Evolutionary conservation across 2,113 vertebrate genomes (phyloP).

Genomic region (Phrynosoma blainvillii): DNA sequence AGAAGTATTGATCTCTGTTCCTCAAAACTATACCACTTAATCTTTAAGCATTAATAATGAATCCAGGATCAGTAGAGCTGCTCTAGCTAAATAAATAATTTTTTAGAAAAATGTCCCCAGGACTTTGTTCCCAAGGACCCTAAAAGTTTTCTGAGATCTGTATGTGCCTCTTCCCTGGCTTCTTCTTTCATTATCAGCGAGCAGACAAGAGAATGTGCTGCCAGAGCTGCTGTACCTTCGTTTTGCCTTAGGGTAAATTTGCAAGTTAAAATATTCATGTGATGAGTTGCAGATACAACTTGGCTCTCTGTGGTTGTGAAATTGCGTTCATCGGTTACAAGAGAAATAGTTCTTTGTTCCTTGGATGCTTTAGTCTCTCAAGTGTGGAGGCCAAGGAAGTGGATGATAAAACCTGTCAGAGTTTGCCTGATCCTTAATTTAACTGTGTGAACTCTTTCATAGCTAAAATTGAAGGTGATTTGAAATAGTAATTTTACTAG

Average conservation of each 20-base stretch:
- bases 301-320: not conserved
- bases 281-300: not conserved
- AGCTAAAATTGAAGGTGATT: not conserved
- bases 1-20: not conserved
- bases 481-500: not conserved
- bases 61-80: not conserved
- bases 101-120: not conserved
- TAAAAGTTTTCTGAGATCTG: not conserved
- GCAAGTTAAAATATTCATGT: conserved; percentile 5
- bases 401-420: not conserved
- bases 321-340: not conserved
- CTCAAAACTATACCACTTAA: not conserved
- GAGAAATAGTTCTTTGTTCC: not conserved
- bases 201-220: not conserved
- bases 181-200: not conserved
- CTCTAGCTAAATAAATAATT: not conserved
- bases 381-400: not conserved
- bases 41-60: not conserved
- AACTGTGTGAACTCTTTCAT: not conserved
- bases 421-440: not conserved
- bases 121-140: not conserved
- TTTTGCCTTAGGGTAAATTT: conserved; percentile 1
- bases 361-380: not conserved
- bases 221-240: not conserved
- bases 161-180: not conserved